phyloP scores from a whole-genome alignment of 2,113 vertebrate genomes.

The Anser cygnoides region DNA sequence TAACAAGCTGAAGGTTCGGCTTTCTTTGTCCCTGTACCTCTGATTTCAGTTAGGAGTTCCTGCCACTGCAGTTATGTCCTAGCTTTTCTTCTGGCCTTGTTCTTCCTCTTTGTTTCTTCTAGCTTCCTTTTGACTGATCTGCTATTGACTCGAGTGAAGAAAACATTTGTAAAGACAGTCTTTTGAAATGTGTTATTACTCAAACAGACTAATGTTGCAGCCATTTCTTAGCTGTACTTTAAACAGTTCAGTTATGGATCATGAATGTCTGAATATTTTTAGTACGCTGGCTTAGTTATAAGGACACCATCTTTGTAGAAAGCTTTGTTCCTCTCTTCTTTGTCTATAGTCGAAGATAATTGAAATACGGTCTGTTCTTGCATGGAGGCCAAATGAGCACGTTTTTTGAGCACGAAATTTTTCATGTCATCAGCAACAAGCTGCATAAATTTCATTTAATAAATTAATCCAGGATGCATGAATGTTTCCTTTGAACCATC shows the following conservation, averaged over 20 bases:
- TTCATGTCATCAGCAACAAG: conserved; percentile 63
- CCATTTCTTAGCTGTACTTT: not conserved
- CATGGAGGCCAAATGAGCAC: conserved; percentile 43
- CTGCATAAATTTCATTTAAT: conserved; percentile 66
- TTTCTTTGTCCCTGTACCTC: fast-evolving
- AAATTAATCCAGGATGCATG: conserved; percentile 63
- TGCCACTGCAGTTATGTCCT: not conserved
- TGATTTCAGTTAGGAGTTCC: not conserved
- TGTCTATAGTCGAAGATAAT: conserved; percentile 42
- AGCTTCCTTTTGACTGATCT: not conserved
- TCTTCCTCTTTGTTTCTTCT: not conserved
- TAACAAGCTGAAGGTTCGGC: not conserved
- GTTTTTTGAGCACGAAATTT: conserved; percentile 68
- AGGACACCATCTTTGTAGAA: conserved; percentile 17
- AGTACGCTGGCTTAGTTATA: not conserved
- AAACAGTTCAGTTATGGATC: not conserved
- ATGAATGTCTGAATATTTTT: not conserved
- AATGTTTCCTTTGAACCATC: conserved; percentile 57
- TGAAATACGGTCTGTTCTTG: conserved; percentile 39
- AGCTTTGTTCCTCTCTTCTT: conserved; percentile 54
- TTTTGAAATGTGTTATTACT: not conserved
- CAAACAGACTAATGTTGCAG: not conserved
- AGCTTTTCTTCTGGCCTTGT: not conserved
- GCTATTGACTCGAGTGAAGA: not conserved
- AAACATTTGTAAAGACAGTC: not conserved